Evolutionary conservation across 1,140 invertebrate species (phyloP).

Genomic region (Aleiodes sp.): DNA sequence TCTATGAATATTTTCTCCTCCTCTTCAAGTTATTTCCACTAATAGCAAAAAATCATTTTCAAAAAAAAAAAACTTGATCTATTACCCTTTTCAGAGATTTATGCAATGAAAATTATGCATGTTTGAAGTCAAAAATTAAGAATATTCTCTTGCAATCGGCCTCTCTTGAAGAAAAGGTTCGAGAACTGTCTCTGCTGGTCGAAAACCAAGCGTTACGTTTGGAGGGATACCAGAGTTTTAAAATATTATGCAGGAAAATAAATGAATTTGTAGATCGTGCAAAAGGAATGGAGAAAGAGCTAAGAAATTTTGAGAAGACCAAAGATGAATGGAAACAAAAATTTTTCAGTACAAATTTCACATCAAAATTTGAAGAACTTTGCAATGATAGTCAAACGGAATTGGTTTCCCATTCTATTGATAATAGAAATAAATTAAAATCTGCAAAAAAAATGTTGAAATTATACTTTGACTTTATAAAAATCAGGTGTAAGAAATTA

Average conservation of each 20-base stretch:
- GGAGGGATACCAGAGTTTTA: background rate
- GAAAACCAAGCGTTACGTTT: background rate
- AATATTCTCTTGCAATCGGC: constrained; percentile 31
- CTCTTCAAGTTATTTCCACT: background rate
- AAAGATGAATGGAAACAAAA: background rate
- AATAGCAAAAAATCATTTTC: too few species aligned
- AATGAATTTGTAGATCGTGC: constrained; percentile 34
- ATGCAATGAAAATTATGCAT: constrained; percentile 23
- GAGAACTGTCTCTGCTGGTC: background rate
- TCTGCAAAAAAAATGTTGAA: background rate
- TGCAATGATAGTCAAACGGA: too few species aligned
- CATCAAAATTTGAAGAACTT: background rate
- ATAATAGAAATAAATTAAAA: background rate
- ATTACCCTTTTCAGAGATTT: constrained; percentile 29
- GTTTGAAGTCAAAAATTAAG: constrained; percentile 37
- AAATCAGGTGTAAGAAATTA: background rate
- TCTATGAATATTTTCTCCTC: background rate
- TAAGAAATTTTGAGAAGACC: background rate
- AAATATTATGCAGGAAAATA: constrained; percentile 38
- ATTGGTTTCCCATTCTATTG: too few species aligned
- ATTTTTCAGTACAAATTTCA: background rate
- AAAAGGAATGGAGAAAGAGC: constrained; percentile 36
- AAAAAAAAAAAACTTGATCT: too few species aligned
- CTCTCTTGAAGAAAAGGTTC: constrained; percentile 29
- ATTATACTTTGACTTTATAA: background rate